phyloP scores from a whole-genome alignment of 2,113 vertebrate species.

The Columbina picui region DNA sequence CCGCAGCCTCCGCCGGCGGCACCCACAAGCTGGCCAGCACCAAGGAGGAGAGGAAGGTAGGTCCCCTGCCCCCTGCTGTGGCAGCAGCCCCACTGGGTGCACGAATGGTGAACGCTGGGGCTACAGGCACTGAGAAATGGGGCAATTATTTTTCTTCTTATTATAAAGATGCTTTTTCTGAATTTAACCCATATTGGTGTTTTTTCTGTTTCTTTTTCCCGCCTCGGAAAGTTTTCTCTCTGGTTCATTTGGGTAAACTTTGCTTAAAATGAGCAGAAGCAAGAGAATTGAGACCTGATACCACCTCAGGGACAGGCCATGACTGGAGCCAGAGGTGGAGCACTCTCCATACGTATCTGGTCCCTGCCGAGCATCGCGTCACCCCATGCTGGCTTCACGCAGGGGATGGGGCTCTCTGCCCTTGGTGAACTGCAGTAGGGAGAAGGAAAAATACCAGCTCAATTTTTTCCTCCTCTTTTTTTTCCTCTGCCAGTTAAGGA shows the following conservation, averaged over 20 bases:
- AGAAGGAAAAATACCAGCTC: neutral
- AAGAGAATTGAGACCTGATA: neutral
- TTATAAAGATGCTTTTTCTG: neutral
- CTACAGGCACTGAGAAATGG: neutral
- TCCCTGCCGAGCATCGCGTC: neutral
- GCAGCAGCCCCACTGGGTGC: rapidly evolving
- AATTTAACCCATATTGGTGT: neutral
- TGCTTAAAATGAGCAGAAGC: neutral
- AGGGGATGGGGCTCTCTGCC: neutral
- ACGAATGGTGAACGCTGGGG: rapidly evolving
- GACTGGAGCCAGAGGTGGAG: neutral
- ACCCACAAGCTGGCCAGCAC: slow-evolving; percentile 76
- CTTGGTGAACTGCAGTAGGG: neutral
- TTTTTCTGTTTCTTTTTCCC: neutral
- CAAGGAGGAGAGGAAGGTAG: slow-evolving; percentile 91
- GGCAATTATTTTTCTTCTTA: rapidly evolving
- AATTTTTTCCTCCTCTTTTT: neutral
- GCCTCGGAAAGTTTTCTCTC: neutral
- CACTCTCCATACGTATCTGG: rapidly evolving
- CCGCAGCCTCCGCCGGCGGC: slow-evolving; percentile 64
- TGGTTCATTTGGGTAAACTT: slow-evolving; percentile 69
- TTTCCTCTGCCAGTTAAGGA: slow-evolving; percentile 79
- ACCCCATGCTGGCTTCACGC: rapidly evolving
- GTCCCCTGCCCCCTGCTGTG: neutral
- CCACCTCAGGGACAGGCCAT: neutral